These are phyloP conservation scores for Drosophila tripunctata DNA, from an alignment of 2,888 invertebrate species.

Conservation along the genomic window DNA sequence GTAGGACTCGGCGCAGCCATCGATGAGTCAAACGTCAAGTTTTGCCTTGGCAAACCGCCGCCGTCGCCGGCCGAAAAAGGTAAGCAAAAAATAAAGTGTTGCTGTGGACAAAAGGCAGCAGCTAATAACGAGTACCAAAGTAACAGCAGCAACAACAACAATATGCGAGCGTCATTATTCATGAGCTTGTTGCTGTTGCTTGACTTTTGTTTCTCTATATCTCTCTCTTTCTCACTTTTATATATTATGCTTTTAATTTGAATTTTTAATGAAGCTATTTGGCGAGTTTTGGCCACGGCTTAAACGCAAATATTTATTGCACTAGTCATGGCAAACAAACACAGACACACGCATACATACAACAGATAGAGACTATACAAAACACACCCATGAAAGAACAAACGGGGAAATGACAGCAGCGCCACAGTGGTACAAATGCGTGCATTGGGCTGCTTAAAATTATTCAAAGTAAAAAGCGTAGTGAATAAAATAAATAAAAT, in stretches of 20 bases:
- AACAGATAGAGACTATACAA: not conserved
- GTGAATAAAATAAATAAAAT: no score
- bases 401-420: conserved; percentile 21
- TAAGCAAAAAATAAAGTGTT: conserved; percentile 45
- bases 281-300: conserved; percentile 63
- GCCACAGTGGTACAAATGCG: conserved; percentile 66
- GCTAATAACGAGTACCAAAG: not conserved
- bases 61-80: conserved; percentile 77
- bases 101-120: conserved; percentile 20
- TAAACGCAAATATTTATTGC: conserved; percentile 74
- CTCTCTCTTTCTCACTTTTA: conserved; percentile 42
- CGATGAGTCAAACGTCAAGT: conserved; percentile 80
- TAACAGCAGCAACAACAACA: conserved; percentile 20
- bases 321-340: conserved; percentile 63
- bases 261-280: conserved; percentile 73
- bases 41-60: conserved; percentile 76
- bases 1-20: conserved; percentile 74
- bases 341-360: conserved; percentile 17
- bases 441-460: not conserved
- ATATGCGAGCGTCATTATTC: conserved; percentile 54
- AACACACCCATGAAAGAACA: conserved; percentile 51
- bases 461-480: not conserved
- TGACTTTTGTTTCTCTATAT: conserved; percentile 25
- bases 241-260: conserved; percentile 55
- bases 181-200: conserved; percentile 36